Conservation (phyloP, 2,113 vertebrate species). For the Chloropsis cyanopogon region DNA sequence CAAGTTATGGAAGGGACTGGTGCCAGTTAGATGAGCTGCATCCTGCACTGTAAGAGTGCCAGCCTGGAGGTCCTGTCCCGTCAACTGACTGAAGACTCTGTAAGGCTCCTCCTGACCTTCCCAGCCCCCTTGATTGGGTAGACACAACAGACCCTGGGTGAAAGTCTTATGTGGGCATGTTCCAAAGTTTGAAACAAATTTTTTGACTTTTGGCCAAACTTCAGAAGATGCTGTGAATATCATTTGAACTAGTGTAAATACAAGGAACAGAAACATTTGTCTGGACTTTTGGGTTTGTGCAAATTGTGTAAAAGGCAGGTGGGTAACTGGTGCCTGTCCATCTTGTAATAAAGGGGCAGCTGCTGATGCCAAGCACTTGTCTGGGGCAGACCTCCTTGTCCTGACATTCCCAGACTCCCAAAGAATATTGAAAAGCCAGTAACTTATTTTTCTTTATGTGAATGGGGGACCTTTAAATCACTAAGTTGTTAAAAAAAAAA, state of each 20-base stretch:
- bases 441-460: conserved; percentile 68
- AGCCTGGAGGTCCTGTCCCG: conserved; percentile 20
- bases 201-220: conserved; percentile 83
- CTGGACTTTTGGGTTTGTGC: conserved; percentile 81
- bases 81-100: conserved; percentile 73
- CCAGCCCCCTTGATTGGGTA: conserved; percentile 60
- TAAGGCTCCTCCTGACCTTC: conserved; percentile 73
- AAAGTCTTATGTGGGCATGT: conserved; percentile 70
- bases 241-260: conserved; percentile 97
- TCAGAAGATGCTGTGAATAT: conserved; percentile 94
- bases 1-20: conserved; percentile 99
- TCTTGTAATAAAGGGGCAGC: conserved; percentile 63
- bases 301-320: conserved; percentile 75
- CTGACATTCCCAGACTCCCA: conserved; percentile 66
- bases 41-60: neutral
- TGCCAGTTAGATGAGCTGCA: conserved; percentile 85
- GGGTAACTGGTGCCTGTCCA: conserved; percentile 68
- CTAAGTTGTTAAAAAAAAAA: conserved; percentile 13
- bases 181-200: conserved; percentile 78
- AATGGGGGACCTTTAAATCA: conserved; percentile 60
- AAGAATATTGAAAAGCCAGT: conserved; percentile 70
- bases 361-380: conserved; percentile 65
- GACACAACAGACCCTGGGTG: conserved; percentile 45
- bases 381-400: conserved; percentile 69
- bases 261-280: conserved; percentile 80